Conservation (phyloP, 2,888 invertebrate genomes). For the Epirrhoe alternata region DNA sequence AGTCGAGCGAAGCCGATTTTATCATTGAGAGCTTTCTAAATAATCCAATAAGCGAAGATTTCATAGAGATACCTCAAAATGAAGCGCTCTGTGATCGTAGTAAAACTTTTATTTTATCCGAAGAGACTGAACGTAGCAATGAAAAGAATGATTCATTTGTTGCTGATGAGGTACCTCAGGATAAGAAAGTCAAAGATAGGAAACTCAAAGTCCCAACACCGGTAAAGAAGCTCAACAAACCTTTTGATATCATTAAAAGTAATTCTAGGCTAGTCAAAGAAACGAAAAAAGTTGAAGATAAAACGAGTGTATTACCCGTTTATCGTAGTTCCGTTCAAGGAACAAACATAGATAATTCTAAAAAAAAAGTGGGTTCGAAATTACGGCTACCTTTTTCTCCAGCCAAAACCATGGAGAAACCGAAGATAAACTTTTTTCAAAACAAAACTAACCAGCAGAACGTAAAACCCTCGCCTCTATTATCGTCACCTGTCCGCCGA, state of each 20-base stretch:
- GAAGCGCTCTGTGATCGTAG: slow-evolving; percentile 64
- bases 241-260: slow-evolving; percentile 66
- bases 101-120: slow-evolving; percentile 70
- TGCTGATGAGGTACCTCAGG: slow-evolving; percentile 51
- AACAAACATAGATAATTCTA: slow-evolving; percentile 61
- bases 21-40: slow-evolving; percentile 71
- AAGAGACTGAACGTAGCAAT: slow-evolving; percentile 53
- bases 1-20: slow-evolving; percentile 76
- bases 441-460: slow-evolving; percentile 64
- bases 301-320: slow-evolving; percentile 72
- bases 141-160: slow-evolving; percentile 53
- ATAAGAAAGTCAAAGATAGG: slow-evolving; percentile 68
- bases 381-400: slow-evolving; percentile 78
- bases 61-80: slow-evolving; percentile 58
- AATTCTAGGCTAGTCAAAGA: slow-evolving; percentile 58
- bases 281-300: slow-evolving; percentile 58
- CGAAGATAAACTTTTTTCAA: slow-evolving; percentile 77
- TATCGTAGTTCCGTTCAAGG: slow-evolving; percentile 69
- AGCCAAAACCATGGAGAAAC: slow-evolving; percentile 73
- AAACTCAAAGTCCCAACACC: slow-evolving; percentile 69
- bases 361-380: slow-evolving; percentile 70
- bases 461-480: slow-evolving; percentile 67
- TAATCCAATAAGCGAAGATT: slow-evolving; percentile 59
- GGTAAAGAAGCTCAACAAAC: slow-evolving; percentile 69
- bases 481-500: slow-evolving; percentile 74